Base-by-base conservation (phyloP, 2,888 invertebrate genomes). In the Panzeria rudis region DNA sequence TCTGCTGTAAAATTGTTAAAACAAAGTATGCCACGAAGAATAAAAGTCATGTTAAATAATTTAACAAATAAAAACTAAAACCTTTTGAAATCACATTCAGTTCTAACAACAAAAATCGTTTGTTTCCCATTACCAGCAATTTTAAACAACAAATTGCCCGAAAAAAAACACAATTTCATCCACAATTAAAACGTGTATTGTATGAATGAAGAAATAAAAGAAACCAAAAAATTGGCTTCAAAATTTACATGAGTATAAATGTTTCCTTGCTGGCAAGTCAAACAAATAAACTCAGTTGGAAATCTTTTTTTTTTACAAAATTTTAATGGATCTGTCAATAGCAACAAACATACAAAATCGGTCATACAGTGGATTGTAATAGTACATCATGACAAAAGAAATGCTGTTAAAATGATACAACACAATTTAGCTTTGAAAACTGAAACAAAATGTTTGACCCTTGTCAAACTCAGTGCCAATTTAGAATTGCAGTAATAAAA, bases 241-340 rank as follows among this genome's bases (percentile, higher is more conserved):
- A 62, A 50, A 61, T 13, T 62, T 23, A 25, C 25, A 50, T 17
- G n/a, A 23, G 17, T 52, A 29, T n/a, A 50, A 66, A n/a, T n/a
- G n/a, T 44, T 44, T 44, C 1, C 1, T 32, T 64, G 17, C 41
- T 20, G 68, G 25, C 38, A 52, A n/a, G 17, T 38, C 17, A 61
- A 41, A 68, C 11, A 61, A 61, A 32, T 9, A 68, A 25, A 38
- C 6, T 25, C 52, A 56, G 47, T 47, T n/a, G 54, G 4, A 56
- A 29, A 32, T 38, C n/a, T n/a, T n/a, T n/a, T 35, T 17, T 56
- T 66, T 66, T 47, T 15, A 20, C 50, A 78, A 73, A 59, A 68
- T 41, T 59, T 68, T 66, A 61, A 69, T 68, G 41, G 38, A 54
- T 15, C 52, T 81, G 81, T 81, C 75, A 75, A 23, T 61, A 62